These are phyloP conservation scores for Gavia stellata DNA, from an alignment of 2,113 vertebrate genomes.

Conservation along the genomic window DNA sequence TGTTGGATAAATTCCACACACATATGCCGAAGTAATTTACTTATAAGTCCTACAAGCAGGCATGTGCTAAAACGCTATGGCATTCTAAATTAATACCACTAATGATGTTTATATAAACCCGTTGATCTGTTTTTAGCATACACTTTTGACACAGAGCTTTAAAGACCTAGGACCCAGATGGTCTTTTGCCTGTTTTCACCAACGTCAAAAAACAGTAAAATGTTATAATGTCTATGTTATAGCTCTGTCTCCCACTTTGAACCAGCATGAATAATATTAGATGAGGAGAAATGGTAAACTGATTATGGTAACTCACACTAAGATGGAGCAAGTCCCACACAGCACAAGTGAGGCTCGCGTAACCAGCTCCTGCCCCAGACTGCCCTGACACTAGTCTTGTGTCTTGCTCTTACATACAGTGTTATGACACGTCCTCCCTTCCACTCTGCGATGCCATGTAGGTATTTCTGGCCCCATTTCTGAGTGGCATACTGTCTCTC, in stretches of 20 bases:
- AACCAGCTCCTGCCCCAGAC: neutral
- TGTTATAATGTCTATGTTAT: neutral
- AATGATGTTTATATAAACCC: neutral
- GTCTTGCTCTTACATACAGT: neutral
- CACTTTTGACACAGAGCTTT: neutral
- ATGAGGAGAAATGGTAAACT: neutral
- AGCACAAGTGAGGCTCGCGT: accelerated
- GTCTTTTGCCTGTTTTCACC: neutral
- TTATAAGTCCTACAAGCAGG: neutral
- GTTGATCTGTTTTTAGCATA: neutral
- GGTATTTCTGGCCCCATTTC: neutral
- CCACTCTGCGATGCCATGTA: accelerated
- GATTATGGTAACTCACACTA: neutral
- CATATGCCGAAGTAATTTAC: neutral
- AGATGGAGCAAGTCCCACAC: neutral
- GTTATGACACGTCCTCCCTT: neutral
- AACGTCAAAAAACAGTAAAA: neutral
- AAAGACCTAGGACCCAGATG: neutral
- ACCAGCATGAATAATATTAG: neutral
- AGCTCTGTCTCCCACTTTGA: neutral
- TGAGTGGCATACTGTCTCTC: neutral
- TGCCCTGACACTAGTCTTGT: accelerated
- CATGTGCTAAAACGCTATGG: neutral
- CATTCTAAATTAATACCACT: neutral
- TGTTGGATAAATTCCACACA: neutral